Percentiles rank a stretch among this genome's conserved stretches.
phyloP scores from a whole-genome alignment of 2,888 invertebrate species.

The Amaurobius ferox region DNA sequence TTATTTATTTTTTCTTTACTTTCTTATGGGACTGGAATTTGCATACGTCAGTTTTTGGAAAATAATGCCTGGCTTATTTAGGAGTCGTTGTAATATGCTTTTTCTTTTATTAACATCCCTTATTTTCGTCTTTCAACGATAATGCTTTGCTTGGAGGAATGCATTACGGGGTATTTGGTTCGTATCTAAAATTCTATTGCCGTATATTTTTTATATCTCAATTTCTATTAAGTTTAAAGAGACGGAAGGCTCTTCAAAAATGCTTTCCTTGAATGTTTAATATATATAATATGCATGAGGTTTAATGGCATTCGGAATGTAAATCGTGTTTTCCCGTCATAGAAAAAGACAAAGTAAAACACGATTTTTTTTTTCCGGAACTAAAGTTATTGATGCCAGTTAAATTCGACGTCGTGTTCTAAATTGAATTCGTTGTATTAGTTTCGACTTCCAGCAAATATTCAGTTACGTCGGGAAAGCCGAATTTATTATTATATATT shows the following conservation, averaged over 20 bases:
- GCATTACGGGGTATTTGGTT: background rate
- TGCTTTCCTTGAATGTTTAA: background rate
- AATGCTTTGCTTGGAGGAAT: background rate
- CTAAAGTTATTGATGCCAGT: no score
- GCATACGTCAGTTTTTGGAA: background rate
- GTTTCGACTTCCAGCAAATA: no score
- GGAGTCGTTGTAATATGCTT: background rate
- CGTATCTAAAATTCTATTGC: background rate
- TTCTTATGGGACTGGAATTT: background rate
- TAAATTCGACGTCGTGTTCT: no score
- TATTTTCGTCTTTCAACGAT: background rate
- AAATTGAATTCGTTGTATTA: no score
- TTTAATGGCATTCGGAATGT: background rate
- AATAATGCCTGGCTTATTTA: background rate
- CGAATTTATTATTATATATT: no score
- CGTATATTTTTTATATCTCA: no score
- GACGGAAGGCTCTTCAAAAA: background rate
- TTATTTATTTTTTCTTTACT: background rate
- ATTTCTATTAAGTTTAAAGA: background rate
- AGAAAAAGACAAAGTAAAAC: no score
- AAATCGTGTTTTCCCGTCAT: background rate
- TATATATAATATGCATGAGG: background rate
- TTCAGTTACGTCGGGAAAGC: no score
- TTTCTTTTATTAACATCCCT: background rate
- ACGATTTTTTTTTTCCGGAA: no score